Conservation (phyloP, 2,888 invertebrate species). For the Lysandra bellargus region DNA sequence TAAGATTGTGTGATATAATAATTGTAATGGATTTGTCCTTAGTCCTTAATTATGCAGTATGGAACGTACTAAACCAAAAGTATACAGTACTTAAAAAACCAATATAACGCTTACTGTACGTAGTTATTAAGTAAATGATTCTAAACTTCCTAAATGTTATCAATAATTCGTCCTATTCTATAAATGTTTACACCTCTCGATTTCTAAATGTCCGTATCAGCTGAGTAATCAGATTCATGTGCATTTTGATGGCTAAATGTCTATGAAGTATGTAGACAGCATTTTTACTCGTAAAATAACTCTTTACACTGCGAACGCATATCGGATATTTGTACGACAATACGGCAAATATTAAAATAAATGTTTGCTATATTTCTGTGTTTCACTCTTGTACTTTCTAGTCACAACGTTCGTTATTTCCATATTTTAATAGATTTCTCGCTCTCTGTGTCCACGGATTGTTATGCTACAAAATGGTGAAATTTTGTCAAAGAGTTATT, state of each 20-base stretch:
- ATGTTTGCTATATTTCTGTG: not conserved
- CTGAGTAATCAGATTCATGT: conserved; percentile 27
- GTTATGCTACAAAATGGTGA: not conserved
- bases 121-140: conserved; percentile 54
- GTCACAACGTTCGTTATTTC: conserved; percentile 6
- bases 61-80: conserved; percentile 65
- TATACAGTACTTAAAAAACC: conserved; percentile 72
- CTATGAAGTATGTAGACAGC: conserved; percentile 34
- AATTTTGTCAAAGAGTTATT: conserved; percentile 33
- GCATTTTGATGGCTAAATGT: conserved; percentile 28
- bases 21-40: conserved; percentile 71
- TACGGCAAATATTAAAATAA: conserved; percentile 7
- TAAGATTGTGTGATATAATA: conserved; percentile 79
- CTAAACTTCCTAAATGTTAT: conserved; percentile 57
- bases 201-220: conserved; percentile 43
- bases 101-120: conserved; percentile 61
- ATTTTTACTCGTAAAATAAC: conserved; percentile 28
- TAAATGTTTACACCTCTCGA: conserved; percentile 40
- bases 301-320: not conserved
- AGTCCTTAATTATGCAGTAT: conserved; percentile 56
- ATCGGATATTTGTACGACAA: not conserved
- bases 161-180: conserved; percentile 59
- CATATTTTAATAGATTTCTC: conserved; percentile 6
- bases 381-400: conserved; percentile 5
- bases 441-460: conserved; percentile 23